Base-by-base conservation (phyloP, 2,113 vertebrate genomes). In the Pseudolaguvia tuberculata region DNA sequence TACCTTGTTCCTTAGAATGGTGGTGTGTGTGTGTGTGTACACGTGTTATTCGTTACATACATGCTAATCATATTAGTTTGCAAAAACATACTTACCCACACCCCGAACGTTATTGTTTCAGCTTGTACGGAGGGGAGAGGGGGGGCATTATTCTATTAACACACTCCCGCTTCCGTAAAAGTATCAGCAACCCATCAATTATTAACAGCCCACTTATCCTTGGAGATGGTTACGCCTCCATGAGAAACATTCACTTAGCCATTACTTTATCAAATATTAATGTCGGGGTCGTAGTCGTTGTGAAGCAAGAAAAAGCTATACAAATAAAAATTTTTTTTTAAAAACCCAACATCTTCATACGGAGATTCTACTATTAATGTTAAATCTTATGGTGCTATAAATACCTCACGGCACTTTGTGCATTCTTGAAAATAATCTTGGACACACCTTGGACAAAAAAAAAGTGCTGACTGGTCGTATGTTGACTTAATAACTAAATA, bases 181-280 rank as follows among this genome's bases (percentile, higher is more conserved):
- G 56, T 76, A 80, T 76, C 75, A 78, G 67, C 72, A 78, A 56
- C 82, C 58, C 80, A 75, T 81, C 76, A 75, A 81, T 81, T 81
- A 81, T 81, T 81, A 71, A 81, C 68, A 78, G 72, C 72, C 70
- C 72, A 66, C 68, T 78, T 81, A 78, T 78, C 80, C 66, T 70
- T 68, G 55, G 80, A 81, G 79, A 77, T 62, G 71, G 72, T 59
- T 59, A 75, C 42, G 68, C 48, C 52, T 76, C 80, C 80, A 68
- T 62, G 55, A 78, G 80, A 81, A 78, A 76, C 76, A 72, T 74
- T 81, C 80, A 75, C 76, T 78, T 78, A 78, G 68, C 66, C 80
- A 87, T 86, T 82, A 87, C 80, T 84, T 51, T 85, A 90, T 91
- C 59, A 89, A 91, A 89, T 89, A 91, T 90, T 90, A 86, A 91